Conservation (phyloP, 1,140 invertebrate species). For the Lordiphosa collinella region DNA sequence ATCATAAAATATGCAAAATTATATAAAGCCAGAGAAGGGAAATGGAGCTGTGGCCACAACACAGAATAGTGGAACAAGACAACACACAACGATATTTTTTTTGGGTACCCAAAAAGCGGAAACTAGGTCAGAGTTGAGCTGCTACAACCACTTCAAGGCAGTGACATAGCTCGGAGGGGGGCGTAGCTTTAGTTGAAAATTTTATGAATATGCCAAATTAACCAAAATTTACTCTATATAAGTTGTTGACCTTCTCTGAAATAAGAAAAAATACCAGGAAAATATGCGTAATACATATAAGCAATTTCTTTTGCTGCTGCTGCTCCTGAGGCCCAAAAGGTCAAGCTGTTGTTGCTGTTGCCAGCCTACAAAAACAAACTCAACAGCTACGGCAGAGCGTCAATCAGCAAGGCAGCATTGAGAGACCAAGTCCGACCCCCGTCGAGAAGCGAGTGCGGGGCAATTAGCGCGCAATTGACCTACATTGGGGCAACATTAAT, state of each 20-base stretch:
- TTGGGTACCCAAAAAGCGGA: constrained; percentile 66
- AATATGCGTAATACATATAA: constrained; percentile 28
- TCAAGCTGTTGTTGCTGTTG: constrained; percentile 33
- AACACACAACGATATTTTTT: constrained; percentile 30
- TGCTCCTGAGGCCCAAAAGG: constrained; percentile 48
- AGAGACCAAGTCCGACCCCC: constrained; percentile 28
- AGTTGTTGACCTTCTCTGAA: not conserved
- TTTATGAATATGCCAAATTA: too few species aligned
- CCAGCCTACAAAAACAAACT: constrained; percentile 28
- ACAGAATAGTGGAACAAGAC: constrained; percentile 4
- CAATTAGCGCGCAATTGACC: constrained; percentile 77
- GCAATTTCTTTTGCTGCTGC: constrained; percentile 16
- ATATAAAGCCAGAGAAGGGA: constrained; percentile 25
- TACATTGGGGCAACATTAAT: constrained; percentile 77
- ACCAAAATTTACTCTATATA: not conserved
- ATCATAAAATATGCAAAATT: constrained; percentile 73
- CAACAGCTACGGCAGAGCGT: constrained; percentile 31
- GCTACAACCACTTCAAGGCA: constrained; percentile 12
- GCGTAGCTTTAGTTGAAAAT: not conserved
- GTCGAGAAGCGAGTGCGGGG: constrained; percentile 64
- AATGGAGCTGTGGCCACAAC: not conserved
- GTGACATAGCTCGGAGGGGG: not conserved
- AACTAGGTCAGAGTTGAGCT: constrained; percentile 69
- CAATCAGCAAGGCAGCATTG: constrained; percentile 50
- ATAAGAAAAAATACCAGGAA: constrained; percentile 30